A percentile compares a stretch with the other conserved stretches of the same genome.
phyloP scores from a whole-genome alignment of 2,797 vertebrate species.

The Scomberomorus guttatus region DNA sequence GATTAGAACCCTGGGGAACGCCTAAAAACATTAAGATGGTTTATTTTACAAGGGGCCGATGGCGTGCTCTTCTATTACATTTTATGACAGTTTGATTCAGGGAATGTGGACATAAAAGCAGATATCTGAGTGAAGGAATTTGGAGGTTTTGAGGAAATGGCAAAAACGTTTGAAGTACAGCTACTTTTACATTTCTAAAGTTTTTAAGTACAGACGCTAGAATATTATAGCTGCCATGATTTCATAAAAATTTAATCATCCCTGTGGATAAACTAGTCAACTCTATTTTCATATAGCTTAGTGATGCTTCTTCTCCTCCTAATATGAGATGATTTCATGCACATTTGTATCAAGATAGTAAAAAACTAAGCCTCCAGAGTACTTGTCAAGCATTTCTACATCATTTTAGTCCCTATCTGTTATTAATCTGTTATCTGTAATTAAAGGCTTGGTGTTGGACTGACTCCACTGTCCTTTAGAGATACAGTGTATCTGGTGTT shows the following conservation, averaged over 20 bases:
- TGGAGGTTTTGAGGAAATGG: slow-evolving; percentile 5
- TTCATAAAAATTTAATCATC: slow-evolving; percentile 30
- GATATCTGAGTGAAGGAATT: not conserved
- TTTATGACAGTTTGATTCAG: not conserved
- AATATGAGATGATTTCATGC: slow-evolving; percentile 6
- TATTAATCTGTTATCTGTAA: too few species aligned
- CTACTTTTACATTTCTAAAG: not conserved
- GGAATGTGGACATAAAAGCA: slow-evolving; percentile 6
- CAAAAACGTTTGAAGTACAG: not conserved
- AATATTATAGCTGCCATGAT: slow-evolving; percentile 18
- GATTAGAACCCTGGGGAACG: slow-evolving; percentile 66
- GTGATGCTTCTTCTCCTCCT: not conserved
- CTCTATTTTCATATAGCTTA: slow-evolving; percentile 1
- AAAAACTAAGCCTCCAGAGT: not conserved
- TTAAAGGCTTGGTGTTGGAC: not conserved
- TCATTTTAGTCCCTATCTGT: not conserved
- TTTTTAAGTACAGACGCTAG: slow-evolving; percentile 2
- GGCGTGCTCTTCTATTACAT: slow-evolving; percentile 14
- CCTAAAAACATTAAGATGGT: slow-evolving; percentile 31
- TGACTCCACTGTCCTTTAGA: not conserved
- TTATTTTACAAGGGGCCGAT: slow-evolving; percentile 29
- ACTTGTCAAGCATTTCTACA: not conserved
- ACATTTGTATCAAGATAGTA: not conserved
- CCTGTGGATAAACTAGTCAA: slow-evolving; percentile 21
- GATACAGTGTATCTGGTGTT: not conserved